Base-by-base conservation (phyloP, 2,888 invertebrate species). In the Carcina quercana region DNA sequence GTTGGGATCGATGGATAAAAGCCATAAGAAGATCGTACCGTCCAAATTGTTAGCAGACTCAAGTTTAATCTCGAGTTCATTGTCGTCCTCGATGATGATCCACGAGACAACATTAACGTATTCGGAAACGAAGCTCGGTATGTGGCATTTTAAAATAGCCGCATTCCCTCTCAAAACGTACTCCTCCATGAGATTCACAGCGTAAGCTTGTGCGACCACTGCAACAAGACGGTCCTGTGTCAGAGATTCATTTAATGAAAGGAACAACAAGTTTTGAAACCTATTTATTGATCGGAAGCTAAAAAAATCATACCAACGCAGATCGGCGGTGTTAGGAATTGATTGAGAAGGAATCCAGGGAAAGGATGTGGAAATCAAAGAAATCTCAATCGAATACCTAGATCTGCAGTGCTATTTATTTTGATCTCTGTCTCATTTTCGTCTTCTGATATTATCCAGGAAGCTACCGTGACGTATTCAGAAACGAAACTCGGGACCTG, bases 401-500 rank as follows among this genome's bases (percentile, higher is more conserved):
- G 51, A 42, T 65, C 55, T 6, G 62, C 52, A 34, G 73, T 60
- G 39, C 64, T 60, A 39, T 72, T 65, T 33, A 73, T 52, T 50
- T 66, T 71, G 37, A 80, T 63, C 56, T 80, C 80, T 43, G 68
- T 63, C 53, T 84, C 82, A 43, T 68, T 71, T 25, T 73, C 70
- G 48, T 87, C 87, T 76, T 91, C 92, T 62, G 93, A 91, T 74
- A 93, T 91, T 64, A 94, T 87, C 95, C 95, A 96, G 59, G 93
- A 91, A 59, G 88, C 89, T 47, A 95, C 93, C 59, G 87, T 87
- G 47, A 95, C 94, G 75, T 93, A 95, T 86, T 96, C 95, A 61
- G 94, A 92, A 55, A 95, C 94, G 84, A 94, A 95, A 86, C 94
- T 94, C 59, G 95, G 95, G 73, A 96, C 93, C 85, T 94, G 94